Percentiles rank a stretch among this genome's conserved stretches.
Conservation (phyloP, 2,113 vertebrate genomes). For the Alethe diademata region DNA sequence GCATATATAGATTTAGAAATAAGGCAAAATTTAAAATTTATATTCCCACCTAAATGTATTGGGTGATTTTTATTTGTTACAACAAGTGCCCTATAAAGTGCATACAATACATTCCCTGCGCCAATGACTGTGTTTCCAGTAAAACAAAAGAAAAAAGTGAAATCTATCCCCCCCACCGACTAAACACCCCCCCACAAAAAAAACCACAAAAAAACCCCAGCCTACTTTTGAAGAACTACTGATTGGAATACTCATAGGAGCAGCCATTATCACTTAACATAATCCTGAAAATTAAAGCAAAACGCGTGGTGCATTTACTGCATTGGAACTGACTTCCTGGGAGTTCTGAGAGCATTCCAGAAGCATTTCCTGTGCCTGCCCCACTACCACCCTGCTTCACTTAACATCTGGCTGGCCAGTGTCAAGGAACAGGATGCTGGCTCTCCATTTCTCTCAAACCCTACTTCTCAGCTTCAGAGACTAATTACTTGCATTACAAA, state of each 20-base stretch:
- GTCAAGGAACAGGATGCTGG: neutral
- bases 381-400: neutral
- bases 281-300: neutral
- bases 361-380: neutral
- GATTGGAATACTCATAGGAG: neutral
- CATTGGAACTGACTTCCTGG: neutral
- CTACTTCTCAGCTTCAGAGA: neutral
- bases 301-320: neutral
- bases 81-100: neutral
- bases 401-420: neutral
- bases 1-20: neutral
- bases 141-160: neutral
- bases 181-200: neutral
- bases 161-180: accelerated
- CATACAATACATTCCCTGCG: neutral
- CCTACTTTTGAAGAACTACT: neutral
- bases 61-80: neutral
- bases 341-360: neutral
- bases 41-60: neutral
- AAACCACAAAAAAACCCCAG: neutral
- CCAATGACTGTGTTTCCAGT: neutral
- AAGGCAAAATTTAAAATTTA: neutral
- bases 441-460: neutral
- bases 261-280: neutral
- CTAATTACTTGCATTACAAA: neutral